A percentile compares a stretch with the other conserved stretches of the same genome.
Evolutionary conservation across 2,797 vertebrate genomes (phyloP).

Genomic region (Lagorchestes hirsutus): DNA sequence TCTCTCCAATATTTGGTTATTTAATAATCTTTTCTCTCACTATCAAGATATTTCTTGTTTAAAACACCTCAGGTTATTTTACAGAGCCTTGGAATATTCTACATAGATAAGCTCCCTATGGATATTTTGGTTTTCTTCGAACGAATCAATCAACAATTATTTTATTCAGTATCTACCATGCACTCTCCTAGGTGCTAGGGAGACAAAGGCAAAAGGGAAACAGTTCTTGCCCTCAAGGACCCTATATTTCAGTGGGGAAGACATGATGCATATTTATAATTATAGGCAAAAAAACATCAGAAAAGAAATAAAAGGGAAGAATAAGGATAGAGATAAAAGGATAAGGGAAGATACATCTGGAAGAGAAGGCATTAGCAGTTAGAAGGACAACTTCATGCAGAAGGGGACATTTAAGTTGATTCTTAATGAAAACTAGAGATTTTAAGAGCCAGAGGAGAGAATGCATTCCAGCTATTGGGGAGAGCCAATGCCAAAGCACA

Average conservation of each 20-base stretch:
- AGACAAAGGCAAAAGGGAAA: background rate
- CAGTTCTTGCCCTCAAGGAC: background rate
- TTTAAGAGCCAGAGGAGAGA: background rate
- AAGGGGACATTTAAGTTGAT: too few relatives aligned
- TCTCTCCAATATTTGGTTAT: background rate
- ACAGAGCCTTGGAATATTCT: background rate
- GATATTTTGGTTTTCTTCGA: background rate
- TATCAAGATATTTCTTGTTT: background rate
- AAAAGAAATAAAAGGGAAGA: background rate
- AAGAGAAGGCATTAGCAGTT: background rate
- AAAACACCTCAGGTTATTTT: background rate
- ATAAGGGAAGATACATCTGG: background rate
- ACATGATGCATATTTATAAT: background rate
- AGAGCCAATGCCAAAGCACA: background rate
- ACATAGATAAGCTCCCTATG: background rate
- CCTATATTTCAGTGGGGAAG: background rate
- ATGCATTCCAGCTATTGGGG: background rate
- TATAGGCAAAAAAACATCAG: background rate
- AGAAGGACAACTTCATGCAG: too few relatives aligned
- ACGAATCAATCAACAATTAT: background rate
- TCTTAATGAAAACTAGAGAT: too few relatives aligned
- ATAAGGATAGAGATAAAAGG: background rate
- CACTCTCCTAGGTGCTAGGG: background rate
- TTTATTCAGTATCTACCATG: too few relatives aligned
- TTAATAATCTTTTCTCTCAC: background rate